phyloP scores from a whole-genome alignment of 2,113 vertebrate genomes.

The Atractosteus spatula region DNA sequence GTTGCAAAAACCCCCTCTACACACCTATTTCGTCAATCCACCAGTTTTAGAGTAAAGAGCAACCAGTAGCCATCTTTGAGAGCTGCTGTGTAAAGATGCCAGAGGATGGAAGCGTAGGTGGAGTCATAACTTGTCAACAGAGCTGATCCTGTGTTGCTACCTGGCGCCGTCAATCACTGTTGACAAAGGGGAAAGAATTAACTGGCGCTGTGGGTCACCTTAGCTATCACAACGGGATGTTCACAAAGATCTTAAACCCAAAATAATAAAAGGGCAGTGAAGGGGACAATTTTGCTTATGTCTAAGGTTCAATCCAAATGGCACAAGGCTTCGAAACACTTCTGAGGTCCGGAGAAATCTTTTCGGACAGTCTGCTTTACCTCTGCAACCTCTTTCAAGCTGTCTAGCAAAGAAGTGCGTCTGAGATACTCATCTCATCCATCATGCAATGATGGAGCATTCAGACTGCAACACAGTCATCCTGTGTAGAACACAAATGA shows the following conservation, averaged over 20 bases:
- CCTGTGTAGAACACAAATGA: neutral
- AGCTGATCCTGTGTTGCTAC: constrained; percentile 22
- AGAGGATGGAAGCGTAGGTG: constrained; percentile 14
- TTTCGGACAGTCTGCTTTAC: too few species aligned
- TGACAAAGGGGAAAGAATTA: constrained; percentile 29
- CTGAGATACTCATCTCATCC: too few species aligned
- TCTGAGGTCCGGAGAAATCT: too few species aligned
- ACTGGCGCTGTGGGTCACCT: constrained; percentile 16
- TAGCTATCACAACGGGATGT: neutral
- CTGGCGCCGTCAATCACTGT: constrained; percentile 25
- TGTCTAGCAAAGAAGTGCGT: too few species aligned
- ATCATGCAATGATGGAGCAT: too few species aligned
- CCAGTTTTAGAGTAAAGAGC: constrained; percentile 1
- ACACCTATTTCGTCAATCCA: neutral
- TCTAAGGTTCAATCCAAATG: too few species aligned
- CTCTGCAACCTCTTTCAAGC: too few species aligned
- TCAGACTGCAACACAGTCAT: neutral
- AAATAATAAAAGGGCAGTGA: neutral
- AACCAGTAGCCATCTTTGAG: constrained; percentile 24
- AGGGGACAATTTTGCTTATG: neutral
- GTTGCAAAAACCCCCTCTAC: constrained; percentile 5
- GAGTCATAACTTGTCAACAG: constrained; percentile 26
- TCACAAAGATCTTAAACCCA: neutral
- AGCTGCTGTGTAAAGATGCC: constrained; percentile 26
- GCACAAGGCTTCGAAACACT: too few species aligned